Evolutionary conservation across 2,888 invertebrate species (phyloP), one percentile per base, ranked within the genome.

Genomic region (Tenthredo mesomela): DNA sequence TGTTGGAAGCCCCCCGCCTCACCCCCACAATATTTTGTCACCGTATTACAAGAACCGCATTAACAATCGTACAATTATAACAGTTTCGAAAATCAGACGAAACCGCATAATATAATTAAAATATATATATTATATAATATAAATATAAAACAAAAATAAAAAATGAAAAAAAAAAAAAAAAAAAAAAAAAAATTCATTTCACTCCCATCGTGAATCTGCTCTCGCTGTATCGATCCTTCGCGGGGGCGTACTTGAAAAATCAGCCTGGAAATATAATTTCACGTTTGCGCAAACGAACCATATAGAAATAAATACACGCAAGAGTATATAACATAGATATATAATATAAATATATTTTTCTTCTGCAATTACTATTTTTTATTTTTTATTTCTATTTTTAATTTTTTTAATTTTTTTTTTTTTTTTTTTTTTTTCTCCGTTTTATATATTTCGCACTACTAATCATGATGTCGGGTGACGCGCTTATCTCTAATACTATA

Each of bases 181-280:
- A 1, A 58, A 21, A 82, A 58, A 47, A 67, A 43, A 67, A 82
- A 80, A 61, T 70, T 82, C 67, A 70, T 50, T 67, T 82, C 67
- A 47, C 50, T 82, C 43, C 67, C 82, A 50, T 67, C 67, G 82
- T 70, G 82, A 82, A 82, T 82, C 67, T 82, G 67, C 37, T 54
- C 65, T 82, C 82, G 82, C 82, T 82, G 82, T 82, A 82, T 82
- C 82, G 82, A 82, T 82, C 82, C 67, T 67, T 82, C 10, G 82
- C 82, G n/a, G 71, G n/a, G 67, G 40, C 29, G 82, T 82, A 82
- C 82, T 82, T 82, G 82, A 82, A 82, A 82, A 82, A 82, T 82
- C 82, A 82, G 82, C 82, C 67, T 82, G 82, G 82, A 82, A 82
- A 82, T 82, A 82, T 82, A 82, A 82, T 82, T 82, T 67, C 82